Percentiles rank a stretch among this genome's conserved stretches.
These are phyloP conservation scores for Mallateleia sp. DNA, from an alignment of 2,888 invertebrate genomes.

Conservation along the genomic window DNA sequence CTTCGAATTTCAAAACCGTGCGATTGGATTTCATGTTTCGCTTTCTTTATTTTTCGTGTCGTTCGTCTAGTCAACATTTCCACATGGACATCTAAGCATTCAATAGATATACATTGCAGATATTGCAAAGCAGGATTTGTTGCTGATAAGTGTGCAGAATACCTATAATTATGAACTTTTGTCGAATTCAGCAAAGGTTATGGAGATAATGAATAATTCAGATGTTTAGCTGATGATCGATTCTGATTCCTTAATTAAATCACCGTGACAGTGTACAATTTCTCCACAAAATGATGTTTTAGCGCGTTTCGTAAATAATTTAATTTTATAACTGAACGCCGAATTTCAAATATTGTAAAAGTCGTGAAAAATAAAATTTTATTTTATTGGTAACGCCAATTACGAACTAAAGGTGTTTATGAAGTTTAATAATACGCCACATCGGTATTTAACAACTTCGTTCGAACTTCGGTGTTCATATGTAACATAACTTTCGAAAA, in stretches of 20 bases:
- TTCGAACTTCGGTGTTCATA: conserved; percentile 43
- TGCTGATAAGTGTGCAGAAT: neutral
- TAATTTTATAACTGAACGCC: no score
- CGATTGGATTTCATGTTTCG: conserved; percentile 39
- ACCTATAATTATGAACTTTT: neutral
- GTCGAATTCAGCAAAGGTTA: neutral
- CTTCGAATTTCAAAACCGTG: conserved; percentile 26
- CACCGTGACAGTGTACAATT: no score
- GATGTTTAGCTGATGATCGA: no score
- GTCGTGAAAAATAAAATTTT: no score
- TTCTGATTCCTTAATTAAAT: no score
- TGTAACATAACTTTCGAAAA: conserved; percentile 53
- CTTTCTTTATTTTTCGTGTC: conserved; percentile 16
- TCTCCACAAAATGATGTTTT: no score
- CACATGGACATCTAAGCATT: conserved; percentile 19
- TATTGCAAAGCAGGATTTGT: conserved; percentile 19
- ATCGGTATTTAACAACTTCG: conserved; percentile 53
- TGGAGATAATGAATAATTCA: no score
- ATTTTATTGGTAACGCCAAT: no score
- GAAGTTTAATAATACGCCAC: no score
- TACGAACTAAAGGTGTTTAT: no score
- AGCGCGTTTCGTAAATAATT: no score
- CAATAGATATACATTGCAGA: conserved; percentile 16
- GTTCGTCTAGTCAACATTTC: conserved; percentile 40
- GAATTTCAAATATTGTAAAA: no score